Percentiles rank a stretch among this genome's conserved stretches.
phyloP scores from a whole-genome alignment of 1,140 invertebrate genomes.

The Trinorchestia longiramus region DNA sequence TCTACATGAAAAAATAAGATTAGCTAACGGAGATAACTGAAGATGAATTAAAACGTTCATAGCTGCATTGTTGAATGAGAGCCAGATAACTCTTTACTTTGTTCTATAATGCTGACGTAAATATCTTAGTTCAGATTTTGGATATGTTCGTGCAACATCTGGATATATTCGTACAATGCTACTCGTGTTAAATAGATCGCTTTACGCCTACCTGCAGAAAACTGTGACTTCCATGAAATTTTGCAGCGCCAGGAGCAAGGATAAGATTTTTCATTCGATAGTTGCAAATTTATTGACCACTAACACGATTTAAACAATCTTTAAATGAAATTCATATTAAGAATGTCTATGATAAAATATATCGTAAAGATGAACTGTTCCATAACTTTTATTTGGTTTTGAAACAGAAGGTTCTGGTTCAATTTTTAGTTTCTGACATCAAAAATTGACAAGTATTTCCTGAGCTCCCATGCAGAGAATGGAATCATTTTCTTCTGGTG shows the following conservation, averaged over 20 bases:
- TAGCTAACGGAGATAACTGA: too few relatives aligned
- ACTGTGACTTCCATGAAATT: neutral
- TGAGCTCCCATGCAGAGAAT: neutral
- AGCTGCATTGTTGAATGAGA: neutral
- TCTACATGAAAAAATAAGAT: too few relatives aligned
- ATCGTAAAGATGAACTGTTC: neutral
- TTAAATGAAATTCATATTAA: neutral
- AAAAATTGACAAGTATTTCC: neutral
- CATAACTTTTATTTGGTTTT: neutral
- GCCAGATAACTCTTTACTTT: neutral
- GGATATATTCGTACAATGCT: neutral
- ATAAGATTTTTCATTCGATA: neutral
- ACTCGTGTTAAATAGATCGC: neutral
- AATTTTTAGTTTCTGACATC: neutral
- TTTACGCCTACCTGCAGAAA: neutral
- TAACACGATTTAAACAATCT: neutral
- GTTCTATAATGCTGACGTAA: neutral
- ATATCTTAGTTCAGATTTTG: neutral
- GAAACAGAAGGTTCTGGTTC: too few relatives aligned
- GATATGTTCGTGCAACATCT: neutral
- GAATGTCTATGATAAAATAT: neutral
- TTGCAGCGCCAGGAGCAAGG: neutral
- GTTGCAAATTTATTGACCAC: neutral
- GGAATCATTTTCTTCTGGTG: neutral
- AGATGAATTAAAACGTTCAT: neutral